Evolutionary conservation across 1,140 invertebrate genomes (phyloP).

Genomic region (Trichomalopsis sarcophagae): DNA sequence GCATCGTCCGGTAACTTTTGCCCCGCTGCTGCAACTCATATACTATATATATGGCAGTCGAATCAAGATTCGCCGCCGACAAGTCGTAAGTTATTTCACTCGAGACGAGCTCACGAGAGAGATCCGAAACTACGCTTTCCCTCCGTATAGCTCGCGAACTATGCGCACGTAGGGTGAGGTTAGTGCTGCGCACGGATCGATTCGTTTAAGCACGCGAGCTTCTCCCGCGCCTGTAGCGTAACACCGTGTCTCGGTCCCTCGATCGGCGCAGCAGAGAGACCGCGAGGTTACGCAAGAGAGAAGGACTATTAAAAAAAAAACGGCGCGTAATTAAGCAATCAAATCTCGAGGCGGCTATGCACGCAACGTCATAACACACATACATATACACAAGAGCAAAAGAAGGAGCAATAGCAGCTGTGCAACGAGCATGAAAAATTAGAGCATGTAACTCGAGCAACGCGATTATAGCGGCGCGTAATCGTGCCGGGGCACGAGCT

Average conservation of each 20-base stretch:
- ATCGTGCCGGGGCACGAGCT: conserved; percentile 4
- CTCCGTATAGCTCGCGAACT: not conserved
- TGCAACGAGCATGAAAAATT: conserved; percentile 21
- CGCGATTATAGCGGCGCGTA: conserved; percentile 3
- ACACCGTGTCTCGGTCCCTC: not conserved
- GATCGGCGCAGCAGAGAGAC: not conserved
- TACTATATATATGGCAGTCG: not conserved
- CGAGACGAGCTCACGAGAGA: not conserved
- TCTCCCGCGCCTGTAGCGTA: not conserved
- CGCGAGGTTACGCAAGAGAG: not conserved
- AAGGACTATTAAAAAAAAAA: not conserved
- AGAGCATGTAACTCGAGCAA: conserved; percentile 9
- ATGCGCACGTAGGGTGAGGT: not conserved
- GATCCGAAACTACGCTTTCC: not conserved
- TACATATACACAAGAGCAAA: not conserved
- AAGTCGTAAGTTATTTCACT: conserved; percentile 47
- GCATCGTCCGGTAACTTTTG: not conserved
- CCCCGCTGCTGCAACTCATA: not conserved
- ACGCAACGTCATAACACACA: not conserved
- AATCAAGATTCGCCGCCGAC: conserved; percentile 40
- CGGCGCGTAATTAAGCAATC: not conserved
- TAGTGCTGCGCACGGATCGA: not conserved
- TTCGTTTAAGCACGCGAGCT: not conserved
- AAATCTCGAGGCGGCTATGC: not conserved
- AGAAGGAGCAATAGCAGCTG: not conserved